A percentile compares a stretch with the other conserved stretches of the same genome.
These are phyloP conservation scores for Magallana nippona DNA, from an alignment of 2,888 invertebrate genomes.

Conservation along the genomic window DNA sequence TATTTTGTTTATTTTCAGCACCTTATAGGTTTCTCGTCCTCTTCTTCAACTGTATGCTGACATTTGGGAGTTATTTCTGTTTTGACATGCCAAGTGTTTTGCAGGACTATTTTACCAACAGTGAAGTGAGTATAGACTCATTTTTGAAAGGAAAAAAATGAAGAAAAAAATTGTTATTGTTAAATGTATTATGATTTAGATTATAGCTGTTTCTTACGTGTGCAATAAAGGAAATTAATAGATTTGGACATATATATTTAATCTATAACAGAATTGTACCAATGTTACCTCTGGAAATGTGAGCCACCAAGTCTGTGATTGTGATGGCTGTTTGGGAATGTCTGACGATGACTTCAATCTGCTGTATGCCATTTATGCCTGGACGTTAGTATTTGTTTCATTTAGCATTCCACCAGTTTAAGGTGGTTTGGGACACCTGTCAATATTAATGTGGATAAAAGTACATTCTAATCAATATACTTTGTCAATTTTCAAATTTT, in stretches of 20 bases:
- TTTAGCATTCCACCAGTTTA: background rate
- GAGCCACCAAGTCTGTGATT: constrained; percentile 39
- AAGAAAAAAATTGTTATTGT: too few species aligned
- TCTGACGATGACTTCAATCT: constrained; percentile 78
- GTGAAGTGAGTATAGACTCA: constrained; percentile 66
- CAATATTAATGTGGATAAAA: too few species aligned
- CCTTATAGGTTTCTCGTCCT: constrained; percentile 77
- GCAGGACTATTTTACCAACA: constrained; percentile 73
- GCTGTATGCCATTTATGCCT: constrained; percentile 80
- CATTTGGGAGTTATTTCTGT: constrained; percentile 81
- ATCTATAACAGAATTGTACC: constrained; percentile 46
- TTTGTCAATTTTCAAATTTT: too few species aligned
- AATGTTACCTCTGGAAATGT: constrained; percentile 36
- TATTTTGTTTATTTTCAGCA: constrained; percentile 64
- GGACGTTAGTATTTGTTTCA: constrained; percentile 76
- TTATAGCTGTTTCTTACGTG: too few species aligned
- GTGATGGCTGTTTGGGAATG: constrained; percentile 78
- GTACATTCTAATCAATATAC: too few species aligned
- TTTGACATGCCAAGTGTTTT: constrained; percentile 81
- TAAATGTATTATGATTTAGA: too few species aligned
- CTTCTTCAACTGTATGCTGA: constrained; percentile 80
- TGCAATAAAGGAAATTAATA: too few species aligned
- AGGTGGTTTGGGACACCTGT: too few species aligned
- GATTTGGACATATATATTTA: background rate
- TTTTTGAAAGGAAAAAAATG: too few species aligned